A percentile compares a stretch with the other conserved stretches of the same genome.
Conservation (phyloP, 2,888 invertebrate genomes). For the Erebia aethiops region DNA sequence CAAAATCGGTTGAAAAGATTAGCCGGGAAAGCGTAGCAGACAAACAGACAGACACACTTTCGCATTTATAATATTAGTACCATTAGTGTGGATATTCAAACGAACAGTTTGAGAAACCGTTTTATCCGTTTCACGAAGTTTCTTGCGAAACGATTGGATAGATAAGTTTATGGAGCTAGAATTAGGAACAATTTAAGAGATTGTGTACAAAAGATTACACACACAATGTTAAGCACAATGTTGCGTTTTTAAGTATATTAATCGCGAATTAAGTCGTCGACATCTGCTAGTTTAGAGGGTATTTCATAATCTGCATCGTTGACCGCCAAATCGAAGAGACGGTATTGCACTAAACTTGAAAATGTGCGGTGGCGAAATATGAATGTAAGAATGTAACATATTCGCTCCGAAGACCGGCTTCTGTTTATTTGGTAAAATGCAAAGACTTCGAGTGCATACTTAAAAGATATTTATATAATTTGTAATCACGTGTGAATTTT, state of each 20-base stretch:
- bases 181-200: not conserved
- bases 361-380: conserved; percentile 29
- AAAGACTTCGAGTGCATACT: conserved; percentile 15
- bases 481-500: conserved; percentile 4
- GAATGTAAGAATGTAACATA: conserved; percentile 26
- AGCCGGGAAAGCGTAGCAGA: too few species aligned
- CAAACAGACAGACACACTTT: too few species aligned
- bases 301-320: conserved; percentile 35
- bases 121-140: not conserved
- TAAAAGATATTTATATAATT: conserved; percentile 11
- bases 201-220: not conserved
- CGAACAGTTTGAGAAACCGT: not conserved
- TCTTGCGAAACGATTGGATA: too few species aligned
- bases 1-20: too few species aligned
- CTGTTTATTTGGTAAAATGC: conserved; percentile 23
- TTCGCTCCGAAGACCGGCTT: conserved; percentile 8
- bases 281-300: not conserved
- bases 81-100: not conserved
- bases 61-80: too few species aligned
- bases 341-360: conserved; percentile 33
- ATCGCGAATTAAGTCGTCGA: not conserved
- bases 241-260: not conserved
- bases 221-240: not conserved
- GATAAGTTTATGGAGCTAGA: too few species aligned
- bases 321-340: conserved; percentile 48